Percentiles rank a stretch among this genome's conserved stretches.
Evolutionary conservation across 2,888 invertebrate genomes (phyloP).

Genomic region (Carpatolechia fugitivella): DNA sequence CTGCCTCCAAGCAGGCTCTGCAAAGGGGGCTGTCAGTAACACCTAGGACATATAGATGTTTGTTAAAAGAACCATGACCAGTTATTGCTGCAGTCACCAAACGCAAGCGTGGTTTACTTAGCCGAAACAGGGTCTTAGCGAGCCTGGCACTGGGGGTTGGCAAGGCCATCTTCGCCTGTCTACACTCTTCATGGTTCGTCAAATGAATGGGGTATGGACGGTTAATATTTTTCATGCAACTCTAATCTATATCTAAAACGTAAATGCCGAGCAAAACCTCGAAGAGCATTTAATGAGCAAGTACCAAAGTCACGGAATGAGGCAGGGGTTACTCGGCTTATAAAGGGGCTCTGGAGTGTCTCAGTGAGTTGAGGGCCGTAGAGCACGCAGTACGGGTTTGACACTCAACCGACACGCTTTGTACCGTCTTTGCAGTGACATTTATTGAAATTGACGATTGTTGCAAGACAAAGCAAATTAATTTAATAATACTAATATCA

Average conservation of each 20-base stretch:
- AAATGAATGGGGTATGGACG: not conserved
- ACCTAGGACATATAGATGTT: too few species aligned
- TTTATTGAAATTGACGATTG: constrained; percentile 24
- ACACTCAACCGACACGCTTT: constrained; percentile 24
- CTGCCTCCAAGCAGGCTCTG: too few species aligned
- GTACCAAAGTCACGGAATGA: constrained; percentile 34
- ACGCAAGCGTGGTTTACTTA: too few species aligned
- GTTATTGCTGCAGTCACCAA: too few species aligned
- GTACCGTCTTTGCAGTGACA: constrained; percentile 29
- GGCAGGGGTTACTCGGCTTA: constrained; percentile 40
- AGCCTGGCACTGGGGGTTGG: too few species aligned
- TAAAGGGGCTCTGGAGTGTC: constrained; percentile 50
- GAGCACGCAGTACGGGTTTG: constrained; percentile 38
- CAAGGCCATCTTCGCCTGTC: too few species aligned
- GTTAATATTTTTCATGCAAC: not conserved
- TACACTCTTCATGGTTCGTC: not conserved
- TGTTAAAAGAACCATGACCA: too few species aligned
- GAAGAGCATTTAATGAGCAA: constrained; percentile 36
- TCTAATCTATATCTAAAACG: not conserved
- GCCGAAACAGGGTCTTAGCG: too few species aligned
- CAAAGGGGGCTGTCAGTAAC: too few species aligned
- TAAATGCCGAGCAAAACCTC: not conserved
- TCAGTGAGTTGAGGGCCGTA: constrained; percentile 34
- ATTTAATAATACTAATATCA: too few species aligned
- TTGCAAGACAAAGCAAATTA: too few species aligned